A percentile compares a stretch with the other conserved stretches of the same genome.
Evolutionary conservation across 2,113 vertebrate genomes (phyloP).

Genomic region (Orthonyx spaldingii): DNA sequence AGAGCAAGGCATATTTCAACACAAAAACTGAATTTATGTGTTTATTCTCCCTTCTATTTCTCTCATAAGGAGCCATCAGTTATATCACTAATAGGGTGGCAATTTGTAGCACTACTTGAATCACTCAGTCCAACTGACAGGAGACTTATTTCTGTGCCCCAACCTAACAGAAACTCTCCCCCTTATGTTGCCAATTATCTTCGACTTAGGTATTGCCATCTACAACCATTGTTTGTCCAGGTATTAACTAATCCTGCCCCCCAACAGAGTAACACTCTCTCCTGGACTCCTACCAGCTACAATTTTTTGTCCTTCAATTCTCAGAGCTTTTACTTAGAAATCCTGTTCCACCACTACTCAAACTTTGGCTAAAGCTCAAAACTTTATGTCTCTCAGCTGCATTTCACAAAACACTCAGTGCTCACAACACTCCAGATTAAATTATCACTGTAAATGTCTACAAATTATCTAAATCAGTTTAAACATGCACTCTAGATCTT

Average conservation of each 20-base stretch:
- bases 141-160: background rate
- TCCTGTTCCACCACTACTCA: background rate
- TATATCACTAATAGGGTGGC: background rate
- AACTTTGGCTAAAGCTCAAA: conserved; percentile 15
- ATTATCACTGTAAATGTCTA: background rate
- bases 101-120: background rate
- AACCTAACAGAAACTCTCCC: background rate
- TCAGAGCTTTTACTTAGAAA: background rate
- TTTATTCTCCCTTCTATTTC: background rate
- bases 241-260: background rate
- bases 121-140: background rate
- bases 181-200: background rate
- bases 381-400: background rate
- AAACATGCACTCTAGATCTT: background rate
- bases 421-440: background rate
- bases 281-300: background rate
- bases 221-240: background rate
- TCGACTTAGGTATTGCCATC: background rate
- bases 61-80: background rate
- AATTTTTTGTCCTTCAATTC: background rate
- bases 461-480: background rate
- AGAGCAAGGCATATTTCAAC: background rate
- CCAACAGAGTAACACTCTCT: background rate
- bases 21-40: background rate
- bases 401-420: background rate